Evolutionary conservation across 2,113 vertebrate species (phyloP), one percentile per base, ranked within the genome.

Genomic region (Cebus imitator): DNA sequence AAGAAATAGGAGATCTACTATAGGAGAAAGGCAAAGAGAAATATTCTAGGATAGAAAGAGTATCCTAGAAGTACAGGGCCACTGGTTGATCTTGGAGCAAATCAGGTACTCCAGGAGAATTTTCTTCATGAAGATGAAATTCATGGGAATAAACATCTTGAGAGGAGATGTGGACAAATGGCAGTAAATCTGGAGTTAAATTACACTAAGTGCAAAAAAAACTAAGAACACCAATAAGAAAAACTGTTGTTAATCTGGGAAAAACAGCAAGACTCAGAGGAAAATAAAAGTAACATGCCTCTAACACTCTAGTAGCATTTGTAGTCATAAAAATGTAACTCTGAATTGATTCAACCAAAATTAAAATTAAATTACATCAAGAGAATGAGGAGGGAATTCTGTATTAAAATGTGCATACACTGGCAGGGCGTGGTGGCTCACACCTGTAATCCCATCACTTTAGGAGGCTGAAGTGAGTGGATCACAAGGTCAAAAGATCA

Each of bases 191-290:
- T 90, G 30, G 13, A 6, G 16, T 58, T 50, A 79, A 90, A 90
- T 88, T 80, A 90, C 13, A 83, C 27, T 88, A 72, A 94, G 27
- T 61, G 75, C 45, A 76, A 81, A 87, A 40, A 92, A 95, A 87
- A 81, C 2, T 81, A 95, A 85, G 61, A 86, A 81, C 18, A 82
- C 40, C 17, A 87, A 84, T 14, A 83, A 73, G 16, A 78, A 88
- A 70, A 40, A 48, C 6, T 50, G 45, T 75, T 93, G 78, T n/a
- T 50, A 85, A 68, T 57, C 32, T 52, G 90, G n/a, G 40, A 75
- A 48, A 88, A 70, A 76, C 4, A 79, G 6, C 48, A 75, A 79
- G 66, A 87, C 73, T 35, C 43, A 66, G 43, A 91, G 70, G 37
- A 96, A 87, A 91, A 82, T 45, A 81, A 68, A 88, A 94, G 50